phyloP scores from a whole-genome alignment of 2,113 vertebrate genomes.

The Carollia perspicillata region DNA sequence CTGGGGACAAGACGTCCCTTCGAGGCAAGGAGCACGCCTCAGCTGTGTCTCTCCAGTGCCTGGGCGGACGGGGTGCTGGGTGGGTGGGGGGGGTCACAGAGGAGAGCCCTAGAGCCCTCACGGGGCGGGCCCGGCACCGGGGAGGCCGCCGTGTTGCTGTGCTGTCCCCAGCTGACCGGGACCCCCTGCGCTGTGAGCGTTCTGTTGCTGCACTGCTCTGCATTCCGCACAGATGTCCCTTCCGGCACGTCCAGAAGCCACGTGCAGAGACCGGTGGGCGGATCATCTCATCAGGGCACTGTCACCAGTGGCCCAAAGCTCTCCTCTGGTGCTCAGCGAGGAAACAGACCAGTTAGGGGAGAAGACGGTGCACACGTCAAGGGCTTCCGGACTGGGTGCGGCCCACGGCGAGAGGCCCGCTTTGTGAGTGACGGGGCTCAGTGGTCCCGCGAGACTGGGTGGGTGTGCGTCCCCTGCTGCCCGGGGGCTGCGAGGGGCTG shows the following conservation, averaged over 20 bases:
- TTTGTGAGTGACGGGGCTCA: neutral
- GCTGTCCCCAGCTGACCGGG: neutral
- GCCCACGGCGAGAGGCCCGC: neutral
- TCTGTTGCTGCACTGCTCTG: neutral
- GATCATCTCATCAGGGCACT: neutral
- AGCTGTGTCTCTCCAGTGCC: neutral
- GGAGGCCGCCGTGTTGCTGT: neutral
- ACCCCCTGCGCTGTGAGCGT: neutral
- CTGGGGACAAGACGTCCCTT: neutral
- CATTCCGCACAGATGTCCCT: neutral
- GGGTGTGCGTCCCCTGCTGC: neutral
- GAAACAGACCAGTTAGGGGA: neutral
- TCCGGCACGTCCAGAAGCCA: neutral
- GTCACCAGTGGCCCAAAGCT: neutral
- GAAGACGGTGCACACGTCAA: neutral
- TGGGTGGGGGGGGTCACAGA: neutral
- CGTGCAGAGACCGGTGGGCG: neutral
- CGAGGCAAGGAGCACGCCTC: neutral
- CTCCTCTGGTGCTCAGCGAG: neutral
- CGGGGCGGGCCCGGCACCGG: neutral
- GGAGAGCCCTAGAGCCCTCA: neutral
- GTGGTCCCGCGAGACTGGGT: neutral
- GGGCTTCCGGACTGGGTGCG: neutral
- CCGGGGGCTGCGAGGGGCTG: neutral
- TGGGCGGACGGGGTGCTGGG: neutral